phyloP scores from a whole-genome alignment of 2,888 invertebrate species.

The Octodonta nipae region DNA sequence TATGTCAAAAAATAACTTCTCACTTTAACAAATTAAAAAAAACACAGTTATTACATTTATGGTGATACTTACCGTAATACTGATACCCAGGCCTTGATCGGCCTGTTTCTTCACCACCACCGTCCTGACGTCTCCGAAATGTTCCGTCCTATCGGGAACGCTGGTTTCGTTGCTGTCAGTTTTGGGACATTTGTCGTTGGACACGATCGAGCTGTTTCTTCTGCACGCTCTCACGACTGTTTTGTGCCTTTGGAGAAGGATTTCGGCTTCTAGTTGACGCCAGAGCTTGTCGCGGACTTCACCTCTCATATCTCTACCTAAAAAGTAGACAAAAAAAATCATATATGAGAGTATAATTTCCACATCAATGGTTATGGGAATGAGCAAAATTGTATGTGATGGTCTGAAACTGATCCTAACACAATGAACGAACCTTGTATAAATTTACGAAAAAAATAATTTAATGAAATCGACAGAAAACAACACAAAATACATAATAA shows the following conservation, averaged over 20 bases:
- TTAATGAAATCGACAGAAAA: too few relatives aligned
- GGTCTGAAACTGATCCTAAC: too few relatives aligned
- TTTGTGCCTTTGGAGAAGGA: constrained; percentile 72
- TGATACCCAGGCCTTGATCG: constrained; percentile 73
- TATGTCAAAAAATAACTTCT: too few relatives aligned
- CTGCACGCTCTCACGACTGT: constrained; percentile 57
- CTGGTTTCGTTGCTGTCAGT: constrained; percentile 12
- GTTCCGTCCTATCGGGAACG: constrained; percentile 27
- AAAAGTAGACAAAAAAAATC: too few relatives aligned
- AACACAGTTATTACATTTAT: too few relatives aligned
- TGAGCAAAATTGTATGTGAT: too few relatives aligned
- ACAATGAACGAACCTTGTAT: too few relatives aligned
- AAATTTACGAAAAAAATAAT: too few relatives aligned
- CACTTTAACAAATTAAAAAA: too few relatives aligned
- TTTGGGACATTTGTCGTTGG: constrained; percentile 25
- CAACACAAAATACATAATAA: too few relatives aligned
- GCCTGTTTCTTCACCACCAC: constrained; percentile 57
- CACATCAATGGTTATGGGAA: too few relatives aligned
- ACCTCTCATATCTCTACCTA: constrained; percentile 60
- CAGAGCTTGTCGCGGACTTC: constrained; percentile 66
- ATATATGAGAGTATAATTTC: too few relatives aligned
- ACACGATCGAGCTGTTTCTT: constrained; percentile 36
- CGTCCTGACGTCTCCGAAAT: constrained; percentile 43
- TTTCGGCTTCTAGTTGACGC: constrained; percentile 75
- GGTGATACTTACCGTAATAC: constrained; percentile 68